These are phyloP conservation scores for Zalophus californianus DNA, from an alignment of 2,797 vertebrate genomes.

Conservation along the genomic window DNA sequence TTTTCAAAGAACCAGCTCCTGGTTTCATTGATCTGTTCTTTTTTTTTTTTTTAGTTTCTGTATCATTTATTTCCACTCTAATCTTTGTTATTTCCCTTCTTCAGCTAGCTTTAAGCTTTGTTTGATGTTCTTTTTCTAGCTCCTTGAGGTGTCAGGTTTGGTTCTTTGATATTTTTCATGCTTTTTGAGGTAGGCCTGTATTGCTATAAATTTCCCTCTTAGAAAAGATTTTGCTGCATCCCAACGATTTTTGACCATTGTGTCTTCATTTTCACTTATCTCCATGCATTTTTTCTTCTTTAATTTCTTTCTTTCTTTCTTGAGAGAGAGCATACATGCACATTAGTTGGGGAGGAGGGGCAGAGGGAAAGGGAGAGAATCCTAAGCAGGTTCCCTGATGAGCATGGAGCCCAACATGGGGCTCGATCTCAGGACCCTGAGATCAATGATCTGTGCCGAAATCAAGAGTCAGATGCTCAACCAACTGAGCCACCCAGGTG, in stretches of 20 bases:
- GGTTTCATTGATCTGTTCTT: neutral
- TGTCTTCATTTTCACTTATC: neutral
- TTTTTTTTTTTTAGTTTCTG: neutral
- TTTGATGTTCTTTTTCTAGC: neutral
- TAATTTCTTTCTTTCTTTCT: too few species aligned
- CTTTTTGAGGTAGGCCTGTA: neutral
- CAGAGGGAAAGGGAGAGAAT: too few species aligned
- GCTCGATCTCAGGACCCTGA: too few species aligned
- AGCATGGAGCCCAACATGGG: too few species aligned
- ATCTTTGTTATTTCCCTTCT: neutral
- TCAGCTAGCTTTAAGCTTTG: neutral
- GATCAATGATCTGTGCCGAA: too few species aligned
- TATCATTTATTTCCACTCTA: neutral
- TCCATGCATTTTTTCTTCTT: neutral
- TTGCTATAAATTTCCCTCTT: neutral
- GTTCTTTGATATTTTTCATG: neutral
- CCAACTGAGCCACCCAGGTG: accelerated
- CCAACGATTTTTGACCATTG: neutral
- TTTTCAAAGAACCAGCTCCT: neutral
- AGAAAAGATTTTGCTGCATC: neutral
- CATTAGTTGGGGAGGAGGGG: too few species aligned
- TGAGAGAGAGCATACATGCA: too few species aligned
- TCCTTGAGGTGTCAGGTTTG: neutral
- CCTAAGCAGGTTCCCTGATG: too few species aligned
- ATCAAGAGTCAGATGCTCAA: too few species aligned